Conservation (phyloP, 1,140 invertebrate genomes). For the Lepeophtheirus salmonis region DNA sequence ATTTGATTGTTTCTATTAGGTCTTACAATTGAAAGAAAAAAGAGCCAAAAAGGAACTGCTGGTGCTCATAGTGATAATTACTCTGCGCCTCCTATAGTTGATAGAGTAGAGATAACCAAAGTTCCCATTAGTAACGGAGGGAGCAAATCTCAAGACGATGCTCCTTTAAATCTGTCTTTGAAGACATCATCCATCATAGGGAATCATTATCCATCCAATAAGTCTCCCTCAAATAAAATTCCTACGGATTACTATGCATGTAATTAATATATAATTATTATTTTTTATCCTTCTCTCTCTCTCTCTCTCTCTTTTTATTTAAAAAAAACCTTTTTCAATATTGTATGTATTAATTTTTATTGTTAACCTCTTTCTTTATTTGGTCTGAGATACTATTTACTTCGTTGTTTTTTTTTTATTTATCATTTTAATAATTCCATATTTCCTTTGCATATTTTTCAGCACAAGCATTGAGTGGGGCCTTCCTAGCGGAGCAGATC, state of each 20-base stretch:
- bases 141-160: neutral
- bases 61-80: neutral
- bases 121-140: neutral
- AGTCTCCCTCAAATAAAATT: neutral
- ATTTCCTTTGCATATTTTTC: neutral
- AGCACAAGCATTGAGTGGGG: slow-evolving; percentile 6
- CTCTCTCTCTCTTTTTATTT: neutral
- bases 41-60: too few relatives aligned
- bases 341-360: neutral
- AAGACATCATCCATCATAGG: neutral
- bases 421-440: neutral
- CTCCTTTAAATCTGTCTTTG: slow-evolving; percentile 13
- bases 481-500: slow-evolving; percentile 12
- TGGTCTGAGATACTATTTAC: neutral
- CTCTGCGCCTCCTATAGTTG: neutral
- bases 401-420: slow-evolving; percentile 5
- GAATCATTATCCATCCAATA: neutral
- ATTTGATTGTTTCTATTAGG: neutral
- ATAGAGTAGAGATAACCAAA: slow-evolving; percentile 10
- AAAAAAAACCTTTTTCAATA: neutral
- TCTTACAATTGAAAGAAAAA: slow-evolving; percentile 1
- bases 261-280: neutral
- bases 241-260: slow-evolving; percentile 7
- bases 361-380: neutral
- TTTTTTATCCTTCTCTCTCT: neutral